A percentile compares a stretch with the other conserved stretches of the same genome.
Conservation (phyloP, 2,797 vertebrate species). For the Nyctalus aviator region DNA sequence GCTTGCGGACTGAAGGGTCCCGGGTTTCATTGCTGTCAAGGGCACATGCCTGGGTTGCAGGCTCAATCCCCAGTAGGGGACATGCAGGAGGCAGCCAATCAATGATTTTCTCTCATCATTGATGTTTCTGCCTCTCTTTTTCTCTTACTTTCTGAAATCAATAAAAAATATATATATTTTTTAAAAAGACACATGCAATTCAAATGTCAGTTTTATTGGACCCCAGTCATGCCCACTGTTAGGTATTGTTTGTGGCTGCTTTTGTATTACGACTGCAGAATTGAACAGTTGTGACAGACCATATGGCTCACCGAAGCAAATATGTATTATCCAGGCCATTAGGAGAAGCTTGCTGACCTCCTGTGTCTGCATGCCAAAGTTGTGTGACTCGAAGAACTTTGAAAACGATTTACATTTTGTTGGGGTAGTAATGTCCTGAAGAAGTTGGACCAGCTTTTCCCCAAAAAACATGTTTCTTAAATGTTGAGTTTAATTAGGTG, state of each 20-base stretch:
- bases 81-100: too few relatives aligned
- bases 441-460: not conserved
- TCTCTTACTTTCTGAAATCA: too few relatives aligned
- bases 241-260: not conserved
- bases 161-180: too few relatives aligned
- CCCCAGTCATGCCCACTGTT: not conserved
- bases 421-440: not conserved
- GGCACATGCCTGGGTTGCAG: too few relatives aligned
- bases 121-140: too few relatives aligned
- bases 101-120: too few relatives aligned
- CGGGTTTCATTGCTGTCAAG: too few relatives aligned
- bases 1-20: too few relatives aligned
- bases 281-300: not conserved
- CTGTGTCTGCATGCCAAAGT: constrained; percentile 8
- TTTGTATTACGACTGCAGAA: not conserved
- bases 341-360: not conserved
- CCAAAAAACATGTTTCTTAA: not conserved
- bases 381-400: not conserved
- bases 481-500: constrained; percentile 18
- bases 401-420: constrained; percentile 11
- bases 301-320: not conserved
- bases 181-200: constrained; percentile 31
- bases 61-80: too few relatives aligned
- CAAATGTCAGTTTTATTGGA: constrained; percentile 31
- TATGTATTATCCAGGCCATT: not conserved